These are phyloP conservation scores for Alouatta palliata DNA, from an alignment of 2,113 vertebrate genomes.

Conservation along the genomic window DNA sequence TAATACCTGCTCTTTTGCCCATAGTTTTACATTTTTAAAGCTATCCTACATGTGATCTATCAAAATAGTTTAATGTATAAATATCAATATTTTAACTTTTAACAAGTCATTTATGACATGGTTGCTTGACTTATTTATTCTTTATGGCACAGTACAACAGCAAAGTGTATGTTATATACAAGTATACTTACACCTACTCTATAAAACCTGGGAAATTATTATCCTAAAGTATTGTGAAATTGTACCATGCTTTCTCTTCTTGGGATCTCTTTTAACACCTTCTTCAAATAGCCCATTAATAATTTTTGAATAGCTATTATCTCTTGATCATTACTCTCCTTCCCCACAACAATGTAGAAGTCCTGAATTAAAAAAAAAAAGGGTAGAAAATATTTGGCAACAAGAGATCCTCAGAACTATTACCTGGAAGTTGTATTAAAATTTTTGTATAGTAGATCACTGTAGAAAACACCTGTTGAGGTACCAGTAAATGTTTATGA, in stretches of 20 bases:
- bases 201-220: conserved; percentile 17
- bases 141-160: not conserved
- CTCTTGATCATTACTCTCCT: not conserved
- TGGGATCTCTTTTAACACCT: not conserved
- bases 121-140: not conserved
- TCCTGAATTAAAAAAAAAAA: not conserved
- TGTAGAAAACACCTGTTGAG: not conserved
- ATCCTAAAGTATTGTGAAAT: not conserved
- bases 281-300: not conserved
- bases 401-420: not conserved
- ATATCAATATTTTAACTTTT: not conserved
- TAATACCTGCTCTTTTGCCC: not conserved
- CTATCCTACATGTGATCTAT: not conserved
- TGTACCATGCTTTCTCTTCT: not conserved
- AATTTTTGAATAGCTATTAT: not conserved
- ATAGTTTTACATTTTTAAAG: not conserved
- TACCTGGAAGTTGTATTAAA: not conserved
- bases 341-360: not conserved
- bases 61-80: not conserved
- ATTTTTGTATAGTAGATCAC: not conserved
- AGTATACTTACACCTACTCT: not conserved
- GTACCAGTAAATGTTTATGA: not conserved
- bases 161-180: not conserved
- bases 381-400: not conserved
- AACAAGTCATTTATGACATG: not conserved